Evolutionary conservation across 2,113 vertebrate species (phyloP).

Genomic region (Gallinago jamesoni): DNA sequence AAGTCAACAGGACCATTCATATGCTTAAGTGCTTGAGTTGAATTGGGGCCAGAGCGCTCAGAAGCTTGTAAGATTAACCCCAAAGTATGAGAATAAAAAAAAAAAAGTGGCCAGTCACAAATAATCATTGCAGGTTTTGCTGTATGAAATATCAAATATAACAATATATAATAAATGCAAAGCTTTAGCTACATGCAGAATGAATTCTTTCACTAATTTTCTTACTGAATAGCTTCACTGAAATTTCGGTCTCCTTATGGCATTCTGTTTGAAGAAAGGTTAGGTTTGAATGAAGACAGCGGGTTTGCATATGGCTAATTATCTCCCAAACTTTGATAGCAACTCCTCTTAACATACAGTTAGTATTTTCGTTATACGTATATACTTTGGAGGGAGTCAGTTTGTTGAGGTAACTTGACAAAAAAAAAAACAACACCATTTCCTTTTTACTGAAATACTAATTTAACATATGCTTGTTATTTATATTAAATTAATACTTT

Average conservation of each 20-base stretch:
- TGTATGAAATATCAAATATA: neutral
- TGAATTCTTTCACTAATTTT: neutral
- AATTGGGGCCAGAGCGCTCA: neutral
- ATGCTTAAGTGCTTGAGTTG: conserved; percentile 8
- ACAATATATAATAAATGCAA: neutral
- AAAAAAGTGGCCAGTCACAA: neutral
- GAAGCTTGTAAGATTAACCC: neutral
- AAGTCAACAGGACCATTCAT: neutral
- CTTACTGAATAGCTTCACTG: neutral
- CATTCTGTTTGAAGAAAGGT: neutral
- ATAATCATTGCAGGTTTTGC: neutral
- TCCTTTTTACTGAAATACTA: neutral
- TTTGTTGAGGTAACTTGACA: neutral
- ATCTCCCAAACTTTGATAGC: neutral
- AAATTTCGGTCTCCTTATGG: neutral
- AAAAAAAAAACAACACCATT: neutral
- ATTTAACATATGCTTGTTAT: neutral
- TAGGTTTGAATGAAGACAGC: neutral
- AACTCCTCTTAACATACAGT: neutral
- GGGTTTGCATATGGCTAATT: neutral
- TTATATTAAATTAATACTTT: neutral
- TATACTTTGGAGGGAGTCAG: neutral
- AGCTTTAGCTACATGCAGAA: neutral
- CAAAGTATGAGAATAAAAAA: neutral
- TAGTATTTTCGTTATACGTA: neutral